Evolutionary conservation across 2,888 invertebrate species (phyloP), one percentile per base, ranked within the genome.

Genomic region (Archips xylosteana): DNA sequence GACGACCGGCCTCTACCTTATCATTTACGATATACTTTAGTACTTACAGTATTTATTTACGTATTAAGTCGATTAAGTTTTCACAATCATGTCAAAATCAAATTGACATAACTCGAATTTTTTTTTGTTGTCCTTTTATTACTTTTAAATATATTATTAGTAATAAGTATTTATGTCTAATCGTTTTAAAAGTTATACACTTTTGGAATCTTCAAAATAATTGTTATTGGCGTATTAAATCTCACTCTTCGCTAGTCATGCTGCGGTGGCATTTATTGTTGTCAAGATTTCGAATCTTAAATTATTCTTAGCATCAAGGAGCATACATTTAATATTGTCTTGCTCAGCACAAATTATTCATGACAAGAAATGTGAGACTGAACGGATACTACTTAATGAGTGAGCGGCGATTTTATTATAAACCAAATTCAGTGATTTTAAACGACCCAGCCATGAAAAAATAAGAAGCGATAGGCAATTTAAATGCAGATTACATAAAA

Each of bases 41-140:
- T 94, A 93, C 93, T 94, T 93, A 94, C 94, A 94, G 94, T 94
- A 94, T 94, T 94, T 94, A 93, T 93, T 93, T 92, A 70, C 82
- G 86, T 89, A 85, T 89, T 92, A 92, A 87, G 87, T 88, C 85
- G 76, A 75, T 82, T 88, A 87, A 83, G 83, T 84, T 87, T 82
- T 87, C 82, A 71, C 77, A 77, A 71, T 74, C 68, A 74, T 54
- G 79, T 80, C 78, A 77, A n/a, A 54, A 5, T 54, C 6, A 74
- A 73, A 75, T 66, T 75, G 70, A 45, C 71, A 45, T 57, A 65
- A 67, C 60, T 75, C 75, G 77, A 77, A 75, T 78, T 77, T 75
- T 77, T 77, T 77, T 77, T 77, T 66, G 62, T 72, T 70, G 60
- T 15, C 42, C 60, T 15, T 61, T 67, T 54, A 62, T 36, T 57